These are phyloP conservation scores for Parnassius apollo DNA, from an alignment of 2,888 invertebrate species.

Conservation along the genomic window DNA sequence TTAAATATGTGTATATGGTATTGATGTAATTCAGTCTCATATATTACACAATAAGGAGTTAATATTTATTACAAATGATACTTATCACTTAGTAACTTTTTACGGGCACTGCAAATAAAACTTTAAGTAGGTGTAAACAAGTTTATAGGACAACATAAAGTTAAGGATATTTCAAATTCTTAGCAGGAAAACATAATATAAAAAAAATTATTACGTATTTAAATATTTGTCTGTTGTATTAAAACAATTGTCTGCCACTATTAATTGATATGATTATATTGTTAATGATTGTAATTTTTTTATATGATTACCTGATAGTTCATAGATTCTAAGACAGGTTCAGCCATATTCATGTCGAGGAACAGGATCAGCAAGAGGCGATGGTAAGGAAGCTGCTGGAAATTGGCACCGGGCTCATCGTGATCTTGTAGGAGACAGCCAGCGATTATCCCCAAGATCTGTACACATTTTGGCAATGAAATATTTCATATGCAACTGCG, in stretches of 20 bases:
- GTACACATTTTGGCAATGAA: constrained; percentile 8
- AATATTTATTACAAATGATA: no score
- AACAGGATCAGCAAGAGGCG: constrained; percentile 97
- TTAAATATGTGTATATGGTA: background rate
- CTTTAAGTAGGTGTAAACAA: no score
- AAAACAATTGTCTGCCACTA: background rate
- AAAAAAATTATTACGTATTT: no score
- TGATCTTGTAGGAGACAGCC: constrained; percentile 98
- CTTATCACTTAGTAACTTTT: no score
- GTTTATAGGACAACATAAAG: no score
- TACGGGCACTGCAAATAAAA: no score
- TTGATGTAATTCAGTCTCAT: background rate
- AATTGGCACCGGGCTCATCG: constrained; percentile 92
- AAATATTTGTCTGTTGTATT: background rate
- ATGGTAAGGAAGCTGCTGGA: constrained; percentile 99
- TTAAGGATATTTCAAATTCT: no score
- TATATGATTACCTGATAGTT: constrained; percentile 87
- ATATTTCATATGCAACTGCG: no score
- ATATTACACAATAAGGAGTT: no score
- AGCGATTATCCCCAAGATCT: constrained; percentile 94
- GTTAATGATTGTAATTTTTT: no score
- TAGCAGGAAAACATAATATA: no score
- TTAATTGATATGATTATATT: no score
- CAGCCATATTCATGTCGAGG: constrained; percentile 96
- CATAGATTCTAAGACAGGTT: constrained; percentile 95